These are phyloP conservation scores for Rhinolophus ferrumequinum DNA, from an alignment of 2,113 vertebrate species.

Conservation along the genomic window DNA sequence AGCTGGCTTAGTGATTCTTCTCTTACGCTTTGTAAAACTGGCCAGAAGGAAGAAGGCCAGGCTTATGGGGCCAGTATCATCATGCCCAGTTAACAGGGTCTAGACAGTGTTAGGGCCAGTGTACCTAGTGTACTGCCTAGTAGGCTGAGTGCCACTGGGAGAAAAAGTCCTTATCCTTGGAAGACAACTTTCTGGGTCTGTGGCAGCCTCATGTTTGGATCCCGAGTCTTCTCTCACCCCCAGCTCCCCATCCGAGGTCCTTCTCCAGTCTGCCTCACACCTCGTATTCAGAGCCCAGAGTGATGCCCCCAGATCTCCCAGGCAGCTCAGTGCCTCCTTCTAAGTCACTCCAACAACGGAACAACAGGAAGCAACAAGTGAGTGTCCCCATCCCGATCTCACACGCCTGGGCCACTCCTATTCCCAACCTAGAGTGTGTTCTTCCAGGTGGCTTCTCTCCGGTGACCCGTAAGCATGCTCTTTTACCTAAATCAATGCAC, in stretches of 20 bases:
- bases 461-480: neutral
- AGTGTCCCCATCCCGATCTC: neutral
- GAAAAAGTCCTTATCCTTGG: neutral
- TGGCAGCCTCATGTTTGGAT: neutral
- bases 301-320: neutral
- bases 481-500: neutral
- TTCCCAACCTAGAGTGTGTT: neutral
- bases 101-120: neutral
- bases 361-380: neutral
- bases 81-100: no score
- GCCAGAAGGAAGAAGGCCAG: neutral
- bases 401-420: neutral
- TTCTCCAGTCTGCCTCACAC: neutral
- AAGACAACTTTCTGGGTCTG: neutral
- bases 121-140: neutral
- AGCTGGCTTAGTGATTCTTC: neutral
- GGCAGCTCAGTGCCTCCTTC: neutral
- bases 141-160: neutral
- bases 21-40: neutral
- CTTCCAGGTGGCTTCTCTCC: neutral
- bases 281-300: neutral
- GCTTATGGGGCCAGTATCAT: neutral
- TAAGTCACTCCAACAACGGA: neutral
- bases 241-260: neutral
- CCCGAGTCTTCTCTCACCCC: neutral